Evolutionary conservation across 2,797 vertebrate genomes (phyloP), one percentile per base, ranked within the genome.

Genomic region (Lepus oiostolus): DNA sequence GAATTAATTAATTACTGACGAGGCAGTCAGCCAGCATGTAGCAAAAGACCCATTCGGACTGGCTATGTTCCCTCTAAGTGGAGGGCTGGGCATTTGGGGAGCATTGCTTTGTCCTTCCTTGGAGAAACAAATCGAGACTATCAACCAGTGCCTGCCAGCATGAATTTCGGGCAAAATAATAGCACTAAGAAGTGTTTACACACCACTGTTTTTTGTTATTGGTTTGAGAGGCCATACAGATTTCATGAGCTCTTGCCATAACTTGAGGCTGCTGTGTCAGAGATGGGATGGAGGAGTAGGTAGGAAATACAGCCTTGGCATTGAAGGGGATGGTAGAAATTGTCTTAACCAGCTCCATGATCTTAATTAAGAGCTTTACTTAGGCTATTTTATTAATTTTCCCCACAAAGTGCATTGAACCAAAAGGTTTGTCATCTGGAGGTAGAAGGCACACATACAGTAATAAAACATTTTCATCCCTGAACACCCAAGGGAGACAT

Each of bases 1-100:
- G 68, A 83, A 72, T 75, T 96, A 52, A 52, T 93, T 85, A 77
- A 42, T 93, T 83, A 77, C 67, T 35, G 17, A 87, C 0, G 21
- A 67, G 92, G 87, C 85, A 63, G 85, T 38, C 28, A 60, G 87
- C 26, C 84, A 68, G 63, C 52, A 35, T 5, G 24, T 7, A 54
- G 21, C 1, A 58, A 19, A 82, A 47, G 1, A 54, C 32, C 30
- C 35, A 11, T 28, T 58, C 0, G 2, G 28, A 30, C 1, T n/a
- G 47, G 47, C 14, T 9, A 2, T 5, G 5, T n/a, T 70, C 17
- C 71, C 32, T 74, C 63, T 63, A 16, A 42, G 30, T 17, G 22
- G 63, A 63, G 63, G 5, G 1, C 4, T 35, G 74, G n/a, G 32
- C 26, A 0, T 28, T 11, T 2, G 4, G 7, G 11, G 28, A 50